A percentile compares a stretch with the other conserved stretches of the same genome.
phyloP scores from a whole-genome alignment of 2,113 vertebrate genomes.

The Bambusicola thoracicus region DNA sequence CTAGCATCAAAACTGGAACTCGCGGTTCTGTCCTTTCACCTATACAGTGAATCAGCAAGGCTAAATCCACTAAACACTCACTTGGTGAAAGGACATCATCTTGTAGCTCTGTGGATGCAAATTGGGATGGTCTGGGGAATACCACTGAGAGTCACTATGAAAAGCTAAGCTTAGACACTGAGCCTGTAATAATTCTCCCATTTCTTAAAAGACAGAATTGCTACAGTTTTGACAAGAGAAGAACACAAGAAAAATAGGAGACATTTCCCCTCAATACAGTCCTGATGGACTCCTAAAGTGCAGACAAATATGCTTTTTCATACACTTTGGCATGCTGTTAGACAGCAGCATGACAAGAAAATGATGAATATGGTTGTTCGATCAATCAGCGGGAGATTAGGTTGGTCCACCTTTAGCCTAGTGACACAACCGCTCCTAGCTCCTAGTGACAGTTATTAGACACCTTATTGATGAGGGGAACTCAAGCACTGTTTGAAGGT shows the following conservation, averaged over 20 bases:
- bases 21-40: background rate
- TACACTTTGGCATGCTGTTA: background rate
- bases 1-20: background rate
- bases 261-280: slow-evolving; percentile 35
- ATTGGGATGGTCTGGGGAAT: background rate
- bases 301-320: slow-evolving; percentile 24
- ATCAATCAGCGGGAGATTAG: slow-evolving; percentile 19
- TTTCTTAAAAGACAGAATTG: slow-evolving; percentile 16
- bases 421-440: background rate
- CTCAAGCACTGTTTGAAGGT: background rate
- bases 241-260: slow-evolving; percentile 61
- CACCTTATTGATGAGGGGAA: background rate
- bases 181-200: slow-evolving; percentile 34
- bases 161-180: background rate
- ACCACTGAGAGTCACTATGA: background rate
- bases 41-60: background rate
- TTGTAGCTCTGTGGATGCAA: background rate
- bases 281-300: slow-evolving; percentile 30
- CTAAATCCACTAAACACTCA: background rate
- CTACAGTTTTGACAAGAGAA: slow-evolving; percentile 55
- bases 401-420: background rate
- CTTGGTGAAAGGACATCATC: background rate
- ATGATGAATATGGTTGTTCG: slow-evolving; percentile 44
- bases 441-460: background rate
- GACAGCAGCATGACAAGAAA: background rate